These are phyloP conservation scores for Agelaius phoeniceus DNA, from an alignment of 2,113 vertebrate species.

Conservation along the genomic window DNA sequence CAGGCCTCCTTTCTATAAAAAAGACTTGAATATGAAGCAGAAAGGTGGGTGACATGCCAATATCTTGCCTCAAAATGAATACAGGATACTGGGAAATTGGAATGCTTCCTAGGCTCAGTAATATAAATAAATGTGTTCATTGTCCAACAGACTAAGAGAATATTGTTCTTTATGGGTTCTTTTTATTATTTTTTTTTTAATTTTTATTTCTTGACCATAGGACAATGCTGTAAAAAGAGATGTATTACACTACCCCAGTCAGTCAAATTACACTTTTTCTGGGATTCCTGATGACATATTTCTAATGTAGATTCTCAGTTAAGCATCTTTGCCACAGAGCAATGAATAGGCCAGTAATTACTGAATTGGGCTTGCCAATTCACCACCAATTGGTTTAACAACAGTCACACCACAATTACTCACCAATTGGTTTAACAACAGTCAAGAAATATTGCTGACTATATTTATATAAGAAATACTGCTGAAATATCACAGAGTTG, in stretches of 20 bases:
- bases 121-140: neutral
- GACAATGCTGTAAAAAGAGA: neutral
- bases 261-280: neutral
- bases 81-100: neutral
- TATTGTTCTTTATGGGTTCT: fast-evolving
- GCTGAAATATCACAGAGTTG: neutral
- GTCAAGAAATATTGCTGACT: neutral
- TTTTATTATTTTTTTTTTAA: neutral
- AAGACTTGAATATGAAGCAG: neutral
- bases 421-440: neutral
- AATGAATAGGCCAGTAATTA: neutral
- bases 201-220: neutral
- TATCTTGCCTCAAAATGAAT: neutral
- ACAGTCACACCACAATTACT: too few species aligned
- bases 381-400: neutral
- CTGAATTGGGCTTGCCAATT: neutral
- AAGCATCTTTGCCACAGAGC: neutral
- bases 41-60: neutral
- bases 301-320: neutral
- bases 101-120: neutral
- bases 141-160: neutral
- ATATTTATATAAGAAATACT: neutral
- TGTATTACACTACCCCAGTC: neutral
- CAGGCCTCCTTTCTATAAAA: neutral
- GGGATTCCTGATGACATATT: neutral